Percentiles rank a stretch among this genome's conserved stretches.
phyloP scores from a whole-genome alignment of 2,113 vertebrate species.

The Mesitornis unicolor region DNA sequence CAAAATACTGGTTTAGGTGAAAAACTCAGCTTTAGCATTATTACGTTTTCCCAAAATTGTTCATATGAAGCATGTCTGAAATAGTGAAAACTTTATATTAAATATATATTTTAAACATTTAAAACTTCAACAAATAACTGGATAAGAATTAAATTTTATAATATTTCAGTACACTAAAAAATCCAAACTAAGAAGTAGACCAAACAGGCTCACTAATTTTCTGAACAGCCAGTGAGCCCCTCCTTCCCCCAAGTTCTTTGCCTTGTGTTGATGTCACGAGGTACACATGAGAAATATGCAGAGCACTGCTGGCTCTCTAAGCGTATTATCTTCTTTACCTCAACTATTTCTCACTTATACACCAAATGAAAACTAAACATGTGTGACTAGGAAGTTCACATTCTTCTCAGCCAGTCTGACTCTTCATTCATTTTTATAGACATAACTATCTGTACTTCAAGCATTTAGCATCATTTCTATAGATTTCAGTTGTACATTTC shows the following conservation, averaged over 20 bases:
- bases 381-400: neutral
- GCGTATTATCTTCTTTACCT: neutral
- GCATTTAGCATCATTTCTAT: neutral
- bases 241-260: neutral
- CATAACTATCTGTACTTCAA: neutral
- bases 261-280: accelerated
- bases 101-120: neutral
- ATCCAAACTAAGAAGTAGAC: neutral
- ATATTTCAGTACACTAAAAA: neutral
- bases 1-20: neutral
- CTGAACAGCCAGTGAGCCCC: neutral
- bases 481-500: neutral
- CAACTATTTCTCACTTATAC: neutral
- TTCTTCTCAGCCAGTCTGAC: neutral
- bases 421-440: neutral
- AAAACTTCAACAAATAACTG: neutral
- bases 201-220: neutral
- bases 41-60: neutral
- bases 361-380: neutral
- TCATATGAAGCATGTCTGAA: neutral
- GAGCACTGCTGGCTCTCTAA: neutral
- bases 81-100: neutral
- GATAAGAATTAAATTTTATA: neutral
- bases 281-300: neutral
- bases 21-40: neutral